A percentile compares a stretch with the other conserved stretches of the same genome.
Evolutionary conservation across 1,140 invertebrate species (phyloP).

Genomic region (Diprion similis): DNA sequence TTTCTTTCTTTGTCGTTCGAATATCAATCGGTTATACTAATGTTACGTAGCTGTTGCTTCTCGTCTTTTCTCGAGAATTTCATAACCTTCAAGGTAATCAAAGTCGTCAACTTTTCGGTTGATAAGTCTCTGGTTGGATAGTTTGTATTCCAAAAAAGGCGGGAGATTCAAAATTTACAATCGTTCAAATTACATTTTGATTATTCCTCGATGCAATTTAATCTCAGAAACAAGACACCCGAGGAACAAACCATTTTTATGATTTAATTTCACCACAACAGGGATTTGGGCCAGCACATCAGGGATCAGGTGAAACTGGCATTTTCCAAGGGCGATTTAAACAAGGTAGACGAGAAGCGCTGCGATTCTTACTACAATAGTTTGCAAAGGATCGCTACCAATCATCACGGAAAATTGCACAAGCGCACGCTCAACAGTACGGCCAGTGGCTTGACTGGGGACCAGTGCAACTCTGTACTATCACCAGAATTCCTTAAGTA

Average conservation of each 20-base stretch:
- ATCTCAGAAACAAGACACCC: too few relatives aligned
- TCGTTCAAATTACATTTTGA: too few relatives aligned
- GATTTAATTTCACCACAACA: conserved; percentile 58
- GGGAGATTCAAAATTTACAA: too few relatives aligned
- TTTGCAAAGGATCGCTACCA: conserved; percentile 73
- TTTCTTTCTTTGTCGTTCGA: conserved; percentile 12
- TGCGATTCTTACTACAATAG: conserved; percentile 73
- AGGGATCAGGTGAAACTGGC: conserved; percentile 71
- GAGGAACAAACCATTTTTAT: conserved; percentile 15
- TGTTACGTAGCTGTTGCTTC: conserved; percentile 1
- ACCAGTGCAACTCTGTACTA: conserved; percentile 75
- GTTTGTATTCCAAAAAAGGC: too few relatives aligned
- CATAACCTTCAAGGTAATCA: neutral
- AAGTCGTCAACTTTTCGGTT: too few relatives aligned
- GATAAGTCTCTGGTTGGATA: too few relatives aligned
- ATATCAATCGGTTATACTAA: neutral
- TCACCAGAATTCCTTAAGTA: conserved; percentile 74
- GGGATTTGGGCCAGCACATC: conserved; percentile 80
- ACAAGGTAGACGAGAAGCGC: conserved; percentile 61
- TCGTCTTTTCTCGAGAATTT: too few relatives aligned
- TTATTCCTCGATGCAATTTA: too few relatives aligned
- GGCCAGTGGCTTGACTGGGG: conserved; percentile 71
- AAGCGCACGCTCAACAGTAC: conserved; percentile 64
- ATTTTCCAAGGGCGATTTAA: conserved; percentile 68
- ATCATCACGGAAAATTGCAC: conserved; percentile 74